Conservation (phyloP, 2,888 invertebrate species). For the Itoplectis maculator region DNA sequence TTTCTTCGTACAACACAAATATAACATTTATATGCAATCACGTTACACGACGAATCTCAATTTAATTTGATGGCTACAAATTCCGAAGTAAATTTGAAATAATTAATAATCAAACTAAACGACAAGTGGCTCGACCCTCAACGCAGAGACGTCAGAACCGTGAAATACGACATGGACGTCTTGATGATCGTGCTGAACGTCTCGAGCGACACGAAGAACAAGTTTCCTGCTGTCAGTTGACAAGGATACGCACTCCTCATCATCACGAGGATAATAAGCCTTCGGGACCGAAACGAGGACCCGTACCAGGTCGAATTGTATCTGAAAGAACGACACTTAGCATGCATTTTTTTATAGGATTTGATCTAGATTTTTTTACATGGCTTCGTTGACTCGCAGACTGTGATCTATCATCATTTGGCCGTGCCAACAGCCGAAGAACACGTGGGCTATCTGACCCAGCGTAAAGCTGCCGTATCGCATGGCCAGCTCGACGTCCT, state of each 20-base stretch:
- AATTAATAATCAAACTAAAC: too few species aligned
- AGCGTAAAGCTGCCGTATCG: slow-evolving; percentile 44
- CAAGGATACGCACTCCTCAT: slow-evolving; percentile 44
- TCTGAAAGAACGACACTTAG: slow-evolving; percentile 23
- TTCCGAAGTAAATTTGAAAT: too few species aligned
- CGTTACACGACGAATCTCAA: too few species aligned
- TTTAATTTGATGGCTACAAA: too few species aligned
- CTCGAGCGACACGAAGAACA: slow-evolving; percentile 52
- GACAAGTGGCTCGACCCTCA: too few species aligned
- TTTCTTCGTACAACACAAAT: too few species aligned
- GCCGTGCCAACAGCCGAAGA: slow-evolving; percentile 59
- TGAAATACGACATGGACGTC: slow-evolving; percentile 62
- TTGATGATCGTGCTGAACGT: slow-evolving; percentile 56
- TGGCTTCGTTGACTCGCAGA: slow-evolving; percentile 19
- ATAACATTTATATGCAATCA: too few species aligned
- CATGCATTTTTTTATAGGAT: too few species aligned
- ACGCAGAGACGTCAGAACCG: slow-evolving; percentile 49
- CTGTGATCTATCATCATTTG: slow-evolving; percentile 59
- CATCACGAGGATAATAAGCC: slow-evolving; percentile 44
- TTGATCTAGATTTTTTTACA: slow-evolving; percentile 26
- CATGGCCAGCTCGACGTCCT: slow-evolving; percentile 31
- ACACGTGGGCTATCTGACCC: slow-evolving; percentile 50
- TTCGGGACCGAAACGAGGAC: slow-evolving; percentile 49
- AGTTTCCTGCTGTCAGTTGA: slow-evolving; percentile 49
- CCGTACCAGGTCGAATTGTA: slow-evolving; percentile 57